These are phyloP conservation scores for Steromphala cineraria DNA, from an alignment of 2,888 invertebrate species.

Conservation along the genomic window DNA sequence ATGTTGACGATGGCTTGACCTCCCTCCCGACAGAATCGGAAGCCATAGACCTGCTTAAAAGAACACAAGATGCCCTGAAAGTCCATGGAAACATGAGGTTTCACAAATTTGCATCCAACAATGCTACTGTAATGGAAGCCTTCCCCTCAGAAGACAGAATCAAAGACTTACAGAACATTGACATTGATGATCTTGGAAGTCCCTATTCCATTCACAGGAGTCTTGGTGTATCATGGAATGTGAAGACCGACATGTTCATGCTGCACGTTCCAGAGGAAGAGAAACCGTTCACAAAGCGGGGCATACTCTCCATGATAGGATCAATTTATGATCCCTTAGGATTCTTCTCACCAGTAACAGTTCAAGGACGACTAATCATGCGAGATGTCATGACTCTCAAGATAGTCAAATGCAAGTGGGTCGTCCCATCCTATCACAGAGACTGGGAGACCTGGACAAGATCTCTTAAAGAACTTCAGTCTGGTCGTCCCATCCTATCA, in stretches of 20 bases:
- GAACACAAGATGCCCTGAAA: constrained; percentile 35
- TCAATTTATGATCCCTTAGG: constrained; percentile 27
- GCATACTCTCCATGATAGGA: constrained; percentile 25
- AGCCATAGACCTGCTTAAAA: constrained; percentile 35
- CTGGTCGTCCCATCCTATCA: not conserved
- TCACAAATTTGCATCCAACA: constrained; percentile 49
- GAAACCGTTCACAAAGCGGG: constrained; percentile 16
- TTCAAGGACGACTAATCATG: constrained; percentile 12
- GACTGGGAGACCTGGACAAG: constrained; percentile 23
- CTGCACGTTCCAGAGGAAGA: not conserved
- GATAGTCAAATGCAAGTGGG: not conserved
- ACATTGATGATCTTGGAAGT: too few relatives aligned
- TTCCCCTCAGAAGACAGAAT: constrained; percentile 30
- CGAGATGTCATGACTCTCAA: not conserved
- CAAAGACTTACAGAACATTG: constrained; percentile 12
- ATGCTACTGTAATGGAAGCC: constrained; percentile 21
- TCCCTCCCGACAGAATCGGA: constrained; percentile 28
- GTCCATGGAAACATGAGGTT: constrained; percentile 30
- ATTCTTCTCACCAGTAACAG: constrained; percentile 9
- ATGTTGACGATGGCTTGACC: constrained; percentile 44
- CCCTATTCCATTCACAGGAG: constrained; percentile 23
- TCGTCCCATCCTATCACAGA: not conserved
- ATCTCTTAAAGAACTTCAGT: not conserved
- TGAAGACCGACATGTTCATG: constrained; percentile 2
- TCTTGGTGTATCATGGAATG: constrained; percentile 23